Base-by-base conservation (phyloP, 2,113 vertebrate species). In the Aptenodytes forsteri region DNA sequence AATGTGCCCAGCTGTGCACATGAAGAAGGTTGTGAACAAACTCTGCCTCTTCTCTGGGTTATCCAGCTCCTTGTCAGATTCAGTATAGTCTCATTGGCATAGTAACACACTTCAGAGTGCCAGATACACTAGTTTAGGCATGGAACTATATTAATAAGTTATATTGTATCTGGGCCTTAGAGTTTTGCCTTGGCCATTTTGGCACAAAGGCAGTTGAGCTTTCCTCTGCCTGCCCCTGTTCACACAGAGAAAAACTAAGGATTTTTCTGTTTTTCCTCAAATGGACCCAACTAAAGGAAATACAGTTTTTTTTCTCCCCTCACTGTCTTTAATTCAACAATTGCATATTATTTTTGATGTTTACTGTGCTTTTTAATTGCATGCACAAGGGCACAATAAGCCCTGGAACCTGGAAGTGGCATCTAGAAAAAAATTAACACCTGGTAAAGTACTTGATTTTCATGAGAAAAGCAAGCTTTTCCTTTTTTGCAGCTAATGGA, bases 401-500 rank as follows among this genome's bases (percentile, higher is more conserved):
- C 40, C 55, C 77, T 89, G 50, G 42, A 36, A 80, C 16, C 55
- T 85, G 38, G 5, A 90, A 83, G 38, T 79, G 40, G 15, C 56
- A 67, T 49, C 34, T 47, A 56, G 47, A 55, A 86, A 69, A 71
- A 34, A 72, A 86, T 38, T 32, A 46, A 55, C 30, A 17, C 25
- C 19, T 52, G 12, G 59, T 58, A 59, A 90, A 65, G 56, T 71
- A 34, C 36, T 49, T 70, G 82, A 67, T 83, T 93, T 79, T 85
- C 27, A 36, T 65, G 58, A 77, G 56, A 82, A 76, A 69, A 91
- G 30, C 4, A 25, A 83, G 64, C 64, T 89, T 80, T 71, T 69
- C 30, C 10, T 81, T 94, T 89, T 71, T 62, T 65, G 36, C 40
- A 47, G 42, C 79, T 96, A 95, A 97, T 96, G 91, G 90, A 66